Conservation (phyloP, 2,888 invertebrate genomes). For the Zeuzera pyrina region DNA sequence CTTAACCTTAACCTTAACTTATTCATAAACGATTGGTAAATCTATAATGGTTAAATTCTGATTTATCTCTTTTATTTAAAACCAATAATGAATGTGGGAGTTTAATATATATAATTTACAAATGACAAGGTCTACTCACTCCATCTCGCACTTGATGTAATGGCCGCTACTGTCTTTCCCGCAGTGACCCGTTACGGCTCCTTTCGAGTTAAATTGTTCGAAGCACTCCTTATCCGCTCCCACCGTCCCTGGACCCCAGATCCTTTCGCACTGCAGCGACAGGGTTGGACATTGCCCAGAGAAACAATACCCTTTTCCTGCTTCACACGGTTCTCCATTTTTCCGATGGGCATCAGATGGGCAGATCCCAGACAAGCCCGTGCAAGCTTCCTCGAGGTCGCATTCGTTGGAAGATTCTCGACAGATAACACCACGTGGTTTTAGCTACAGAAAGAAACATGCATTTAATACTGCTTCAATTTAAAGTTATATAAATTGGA, state of each 20-base stretch:
- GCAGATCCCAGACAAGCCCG: constrained; percentile 91
- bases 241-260: constrained; percentile 93
- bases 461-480: background rate
- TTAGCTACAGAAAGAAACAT: constrained; percentile 67
- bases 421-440: constrained; percentile 84
- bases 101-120: no score
- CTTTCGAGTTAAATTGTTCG: constrained; percentile 95
- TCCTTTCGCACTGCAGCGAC: constrained; percentile 88
- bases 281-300: constrained; percentile 93
- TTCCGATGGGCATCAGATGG: constrained; percentile 92
- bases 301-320: constrained; percentile 87
- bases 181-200: constrained; percentile 96
- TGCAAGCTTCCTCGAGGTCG: constrained; percentile 95
- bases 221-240: constrained; percentile 92
- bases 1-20: no score
- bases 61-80: no score
- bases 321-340: constrained; percentile 91
- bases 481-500: background rate
- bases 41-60: no score
- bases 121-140: no score
- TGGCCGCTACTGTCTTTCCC: constrained; percentile 84
- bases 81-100: no score
- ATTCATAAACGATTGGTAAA: no score
- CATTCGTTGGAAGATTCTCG: constrained; percentile 92
- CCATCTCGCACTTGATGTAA: constrained; percentile 88